A percentile compares a stretch with the other conserved stretches of the same genome.
Conservation (phyloP, 2,113 vertebrate species). For the Eclectus roratus region DNA sequence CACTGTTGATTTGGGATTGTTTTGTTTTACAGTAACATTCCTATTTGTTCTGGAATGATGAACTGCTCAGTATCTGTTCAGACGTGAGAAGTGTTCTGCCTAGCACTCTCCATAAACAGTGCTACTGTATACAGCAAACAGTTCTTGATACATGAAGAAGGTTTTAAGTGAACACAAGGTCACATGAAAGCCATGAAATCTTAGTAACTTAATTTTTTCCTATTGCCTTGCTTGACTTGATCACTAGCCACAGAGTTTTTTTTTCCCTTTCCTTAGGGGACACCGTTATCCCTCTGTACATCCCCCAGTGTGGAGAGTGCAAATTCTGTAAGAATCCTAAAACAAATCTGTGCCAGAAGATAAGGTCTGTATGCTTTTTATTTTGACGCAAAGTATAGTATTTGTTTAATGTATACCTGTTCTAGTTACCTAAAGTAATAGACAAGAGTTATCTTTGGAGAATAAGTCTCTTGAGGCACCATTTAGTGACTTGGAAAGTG, state of each 20-base stretch:
- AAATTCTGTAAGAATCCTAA: constrained; percentile 83
- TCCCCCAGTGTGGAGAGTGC: constrained; percentile 84
- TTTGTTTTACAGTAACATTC: background rate
- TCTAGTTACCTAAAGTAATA: background rate
- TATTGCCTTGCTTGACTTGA: background rate
- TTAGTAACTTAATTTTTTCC: background rate
- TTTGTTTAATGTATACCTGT: background rate
- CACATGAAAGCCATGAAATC: background rate
- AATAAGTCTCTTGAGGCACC: background rate
- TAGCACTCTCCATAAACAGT: background rate
- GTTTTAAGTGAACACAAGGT: background rate
- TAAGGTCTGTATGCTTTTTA: constrained; percentile 72
- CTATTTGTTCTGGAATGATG: background rate
- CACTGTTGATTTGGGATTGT: background rate
- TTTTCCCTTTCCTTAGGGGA: constrained; percentile 70
- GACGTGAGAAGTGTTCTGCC: background rate
- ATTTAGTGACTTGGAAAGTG: background rate
- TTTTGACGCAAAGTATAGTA: background rate
- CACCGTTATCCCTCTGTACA: constrained; percentile 80
- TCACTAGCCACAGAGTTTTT: background rate
- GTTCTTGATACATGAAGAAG: background rate
- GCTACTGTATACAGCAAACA: background rate
- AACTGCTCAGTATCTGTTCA: background rate
- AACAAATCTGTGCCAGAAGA: constrained; percentile 85
- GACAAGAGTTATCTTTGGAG: background rate